Base-by-base conservation (phyloP, 1,140 invertebrate genomes). In the Drepana arcuata region DNA sequence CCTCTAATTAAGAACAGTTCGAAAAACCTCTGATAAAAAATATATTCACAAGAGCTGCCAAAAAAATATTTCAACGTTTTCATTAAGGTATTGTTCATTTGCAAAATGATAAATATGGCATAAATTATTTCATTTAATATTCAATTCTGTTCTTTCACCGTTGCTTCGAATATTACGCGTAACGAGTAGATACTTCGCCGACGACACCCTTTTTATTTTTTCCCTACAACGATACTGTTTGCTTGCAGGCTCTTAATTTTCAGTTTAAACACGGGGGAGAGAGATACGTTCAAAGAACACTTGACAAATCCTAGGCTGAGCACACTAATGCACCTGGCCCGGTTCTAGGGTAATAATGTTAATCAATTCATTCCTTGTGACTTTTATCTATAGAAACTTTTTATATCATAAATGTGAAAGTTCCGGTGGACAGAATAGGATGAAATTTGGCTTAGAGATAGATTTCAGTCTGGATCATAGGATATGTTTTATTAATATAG, bases 61-160 rank as follows among this genome's bases (percentile, higher is more conserved):
- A 56, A 65, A 70, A 58, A 58, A 50, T 48, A 33, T 57, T 57
- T 59, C 50, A 66, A 48, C 64, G 59, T 68, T 80, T 75, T 81
- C 77, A 81, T 81, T 75, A 81, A 81, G 77, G 74, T 79, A 55
- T 53, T 67, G 69, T 73, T 77, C 75, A 77, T 81, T 81, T 79
- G 73, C 77, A 70, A 77, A 81, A 81, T 81, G 68, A 81, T 81
- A 81, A 81, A 81, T 81, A 81, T 79, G 77, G 63, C 77, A 81
- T 81, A 81, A 81, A 81, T 81, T 81, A 81, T 79, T 81, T 81
- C 77, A 81, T 81, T 81, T 81, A 81, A 71, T 79, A 81, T 81
- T 81, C 77, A 77, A 81, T 81, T 81, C 68, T 39, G 66, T 79
- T 81, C 74, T 77, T 79, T 78, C 62, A 50, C 43, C 38, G 61